phyloP scores from a whole-genome alignment of 2,888 invertebrate genomes.

The Isoperla grammatica region DNA sequence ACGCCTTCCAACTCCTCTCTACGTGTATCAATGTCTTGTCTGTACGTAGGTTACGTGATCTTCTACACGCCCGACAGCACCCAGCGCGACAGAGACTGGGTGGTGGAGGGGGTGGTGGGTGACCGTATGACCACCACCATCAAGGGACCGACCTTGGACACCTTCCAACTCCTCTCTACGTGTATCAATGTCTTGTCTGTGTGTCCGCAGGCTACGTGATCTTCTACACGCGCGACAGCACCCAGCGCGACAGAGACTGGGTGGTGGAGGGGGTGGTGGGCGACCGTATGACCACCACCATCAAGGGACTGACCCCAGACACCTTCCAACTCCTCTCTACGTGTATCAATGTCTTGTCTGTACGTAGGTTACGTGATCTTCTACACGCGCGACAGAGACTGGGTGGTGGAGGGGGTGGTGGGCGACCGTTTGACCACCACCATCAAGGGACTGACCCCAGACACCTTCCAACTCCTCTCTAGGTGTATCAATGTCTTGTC shows the following conservation, averaged over 20 bases:
- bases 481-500: too few relatives aligned
- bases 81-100: conserved; percentile 79
- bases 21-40: too few relatives aligned
- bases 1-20: too few relatives aligned
- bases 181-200: too few relatives aligned
- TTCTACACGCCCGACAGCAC: conserved; percentile 79
- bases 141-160: conserved; percentile 72
- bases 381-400: conserved; percentile 81
- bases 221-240: conserved; percentile 77
- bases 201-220: conserved; percentile 84
- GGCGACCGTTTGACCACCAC: conserved; percentile 78
- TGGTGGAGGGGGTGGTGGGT: conserved; percentile 73
- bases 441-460: conserved; percentile 72
- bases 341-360: too few relatives aligned
- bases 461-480: too few relatives aligned
- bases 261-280: conserved; percentile 75
- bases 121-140: conserved; percentile 77
- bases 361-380: conserved; percentile 84
- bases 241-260: conserved; percentile 79
- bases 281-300: conserved; percentile 71
- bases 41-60: conserved; percentile 87
- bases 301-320: conserved; percentile 73
- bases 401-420: conserved; percentile 76
- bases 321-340: too few relatives aligned
- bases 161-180: too few relatives aligned